Percentiles rank a stretch among this genome's conserved stretches.
Conservation (phyloP, 2,113 vertebrate genomes). For the Triplophysa tibetana region DNA sequence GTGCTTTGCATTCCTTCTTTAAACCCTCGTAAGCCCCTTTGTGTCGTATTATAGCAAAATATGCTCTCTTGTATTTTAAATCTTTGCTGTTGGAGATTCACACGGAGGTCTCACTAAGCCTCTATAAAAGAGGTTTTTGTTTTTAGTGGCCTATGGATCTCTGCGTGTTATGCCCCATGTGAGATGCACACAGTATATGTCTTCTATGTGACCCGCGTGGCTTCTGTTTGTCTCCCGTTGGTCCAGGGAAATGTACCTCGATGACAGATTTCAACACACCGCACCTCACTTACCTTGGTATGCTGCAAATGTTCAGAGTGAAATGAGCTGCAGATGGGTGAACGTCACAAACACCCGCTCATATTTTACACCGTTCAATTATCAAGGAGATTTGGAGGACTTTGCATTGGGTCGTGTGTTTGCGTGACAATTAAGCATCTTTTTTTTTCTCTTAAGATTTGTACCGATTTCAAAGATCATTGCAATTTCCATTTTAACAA, state of each 20-base stretch:
- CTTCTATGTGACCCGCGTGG: slow-evolving; percentile 42
- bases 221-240: slow-evolving; percentile 69
- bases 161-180: slow-evolving; percentile 57
- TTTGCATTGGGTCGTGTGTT: too few relatives aligned
- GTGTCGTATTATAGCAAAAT: slow-evolving; percentile 3
- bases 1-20: slow-evolving; percentile 49
- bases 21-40: neutral
- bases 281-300: slow-evolving; percentile 92
- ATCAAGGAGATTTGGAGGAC: neutral
- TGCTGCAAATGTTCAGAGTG: slow-evolving; percentile 88
- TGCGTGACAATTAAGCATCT: too few relatives aligned
- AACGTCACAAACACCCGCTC: slow-evolving; percentile 4
- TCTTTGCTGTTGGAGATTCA: neutral
- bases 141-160: slow-evolving; percentile 26
- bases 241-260: slow-evolving; percentile 68
- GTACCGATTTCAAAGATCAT: too few relatives aligned
- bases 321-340: slow-evolving; percentile 76
- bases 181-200: slow-evolving; percentile 2
- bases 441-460: too few relatives aligned
- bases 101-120: neutral
- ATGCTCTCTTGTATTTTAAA: neutral
- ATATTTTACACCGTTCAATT: neutral
- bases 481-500: too few relatives aligned
- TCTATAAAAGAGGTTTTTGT: neutral
- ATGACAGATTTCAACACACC: slow-evolving; percentile 78